These are phyloP conservation scores for Ahaetulla prasina DNA, from an alignment of 2,113 vertebrate species.

Conservation along the genomic window DNA sequence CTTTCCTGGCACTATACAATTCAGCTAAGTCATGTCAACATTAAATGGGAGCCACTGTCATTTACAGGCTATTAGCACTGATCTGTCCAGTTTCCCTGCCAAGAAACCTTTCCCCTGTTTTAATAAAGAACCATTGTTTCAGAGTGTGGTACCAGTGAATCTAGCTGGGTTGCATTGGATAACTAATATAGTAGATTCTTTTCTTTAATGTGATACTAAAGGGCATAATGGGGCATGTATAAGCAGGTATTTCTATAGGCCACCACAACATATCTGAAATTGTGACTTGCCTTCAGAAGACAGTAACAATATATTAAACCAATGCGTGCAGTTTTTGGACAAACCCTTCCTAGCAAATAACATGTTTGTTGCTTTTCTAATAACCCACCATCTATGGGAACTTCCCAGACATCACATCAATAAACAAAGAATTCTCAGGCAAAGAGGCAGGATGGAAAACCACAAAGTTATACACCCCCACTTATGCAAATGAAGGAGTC, in stretches of 20 bases:
- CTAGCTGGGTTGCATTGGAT: neutral
- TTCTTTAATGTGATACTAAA: neutral
- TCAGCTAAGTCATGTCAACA: neutral
- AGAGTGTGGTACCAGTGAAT: neutral
- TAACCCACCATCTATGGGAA: constrained; percentile 15
- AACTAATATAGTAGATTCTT: neutral
- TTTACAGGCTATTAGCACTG: neutral
- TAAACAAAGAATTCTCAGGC: constrained; percentile 11
- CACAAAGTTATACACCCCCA: neutral
- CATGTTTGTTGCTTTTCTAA: neutral
- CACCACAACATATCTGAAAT: neutral
- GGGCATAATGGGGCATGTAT: neutral
- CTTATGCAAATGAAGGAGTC: neutral
- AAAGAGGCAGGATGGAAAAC: neutral
- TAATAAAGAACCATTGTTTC: constrained; percentile 16
- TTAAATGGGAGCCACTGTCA: neutral
- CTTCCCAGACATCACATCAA: constrained; percentile 18
- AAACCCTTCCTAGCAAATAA: constrained; percentile 1
- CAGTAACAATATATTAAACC: neutral
- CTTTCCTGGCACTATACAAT: neutral
- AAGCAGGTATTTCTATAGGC: neutral
- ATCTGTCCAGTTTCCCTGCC: constrained; percentile 3
- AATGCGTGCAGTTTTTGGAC: neutral
- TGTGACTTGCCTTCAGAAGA: neutral
- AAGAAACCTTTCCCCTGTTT: constrained; percentile 3